A percentile compares a stretch with the other conserved stretches of the same genome.
phyloP scores from a whole-genome alignment of 30 jellyfish, hydroid and myxozoan species.

The Catostylus mosaicus region DNA sequence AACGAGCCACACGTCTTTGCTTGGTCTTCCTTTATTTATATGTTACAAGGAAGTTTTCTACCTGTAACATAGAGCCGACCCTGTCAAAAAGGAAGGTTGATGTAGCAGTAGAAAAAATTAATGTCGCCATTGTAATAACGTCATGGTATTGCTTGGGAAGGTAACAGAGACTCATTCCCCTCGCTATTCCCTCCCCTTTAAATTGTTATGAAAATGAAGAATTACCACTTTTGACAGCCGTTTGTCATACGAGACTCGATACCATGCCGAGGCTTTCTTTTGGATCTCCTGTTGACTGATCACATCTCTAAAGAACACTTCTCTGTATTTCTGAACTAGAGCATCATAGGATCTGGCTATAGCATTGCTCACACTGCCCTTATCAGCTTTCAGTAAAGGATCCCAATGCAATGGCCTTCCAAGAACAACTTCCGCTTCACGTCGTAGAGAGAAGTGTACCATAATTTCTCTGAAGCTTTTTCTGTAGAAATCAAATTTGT shows the following conservation, averaged over 20 bases:
- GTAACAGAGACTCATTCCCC: too few relatives aligned
- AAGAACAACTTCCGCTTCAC: constrained; percentile 83
- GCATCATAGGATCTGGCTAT: constrained; percentile 47
- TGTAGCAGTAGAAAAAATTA: too few relatives aligned
- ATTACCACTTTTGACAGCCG: background rate
- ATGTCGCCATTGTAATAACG: too few relatives aligned
- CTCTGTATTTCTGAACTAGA: constrained; percentile 64
- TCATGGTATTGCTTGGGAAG: too few relatives aligned
- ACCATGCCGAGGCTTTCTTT: constrained; percentile 89
- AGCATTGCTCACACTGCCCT: constrained; percentile 71
- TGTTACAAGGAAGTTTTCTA: too few relatives aligned
- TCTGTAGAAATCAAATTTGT: constrained; percentile 36
- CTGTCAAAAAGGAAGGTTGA: too few relatives aligned
- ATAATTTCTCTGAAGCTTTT: constrained; percentile 41
- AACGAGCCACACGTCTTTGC: too few relatives aligned
- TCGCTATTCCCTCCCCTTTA: too few relatives aligned
- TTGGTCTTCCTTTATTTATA: too few relatives aligned
- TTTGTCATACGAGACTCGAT: constrained; percentile 48
- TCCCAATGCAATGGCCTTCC: constrained; percentile 79
- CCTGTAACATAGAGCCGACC: too few relatives aligned
- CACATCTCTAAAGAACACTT: constrained; percentile 61
- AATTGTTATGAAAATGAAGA: too few relatives aligned
- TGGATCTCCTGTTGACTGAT: constrained; percentile 12
- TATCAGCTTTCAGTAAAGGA: constrained; percentile 69
- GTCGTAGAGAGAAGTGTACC: constrained; percentile 57